Evolutionary conservation across 2,797 vertebrate genomes (phyloP), one percentile per base, ranked within the genome.

Genomic region (Gymnodraco acuticeps): DNA sequence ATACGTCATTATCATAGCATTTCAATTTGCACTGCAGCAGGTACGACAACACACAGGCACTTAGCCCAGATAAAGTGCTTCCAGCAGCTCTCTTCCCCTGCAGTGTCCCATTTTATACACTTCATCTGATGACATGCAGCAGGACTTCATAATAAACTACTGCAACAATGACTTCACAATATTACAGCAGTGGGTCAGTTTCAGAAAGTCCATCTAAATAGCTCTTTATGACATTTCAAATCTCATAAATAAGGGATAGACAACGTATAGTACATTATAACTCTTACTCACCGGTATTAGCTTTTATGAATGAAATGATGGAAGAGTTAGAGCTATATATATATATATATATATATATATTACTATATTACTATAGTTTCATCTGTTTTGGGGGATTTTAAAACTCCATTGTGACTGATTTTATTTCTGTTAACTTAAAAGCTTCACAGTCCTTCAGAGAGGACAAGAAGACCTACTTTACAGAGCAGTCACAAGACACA

Each of bases 381-480:
- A 10, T 65, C 38, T 14, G 15, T 59, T 58, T 23, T 23, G 0
- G 10, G 10, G 11, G 50, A 43, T 48, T 48, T 23, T 11, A 17
- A 43, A 59, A 19, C 19, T 52, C n/a, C 43, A 58, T 3, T 31
- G 9, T 53, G 61, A 54, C 12, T 31, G 42, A 43, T 55, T 77
- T 70, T 14, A 62, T 13, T 52, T 55, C 15, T 27, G 46, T 55
- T 64, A 17, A 84, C 31, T 71, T 58, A 4, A 16, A n/a, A 46
- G 23, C 15, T 31, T 46, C 17, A 71, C 15, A 50, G 43, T 71
- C 70, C 69, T 77, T 47, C 64, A 56, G 38, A 16, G 66, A 88
- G 85, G 81, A 90, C 90, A 85, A 74, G 66, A 73, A 90, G 88
- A 80, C 89, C 85, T 85, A 88, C 77, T 90, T 90, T 80, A 75